Conservation (phyloP, 2,888 invertebrate species). For the Aethes cnicana region DNA sequence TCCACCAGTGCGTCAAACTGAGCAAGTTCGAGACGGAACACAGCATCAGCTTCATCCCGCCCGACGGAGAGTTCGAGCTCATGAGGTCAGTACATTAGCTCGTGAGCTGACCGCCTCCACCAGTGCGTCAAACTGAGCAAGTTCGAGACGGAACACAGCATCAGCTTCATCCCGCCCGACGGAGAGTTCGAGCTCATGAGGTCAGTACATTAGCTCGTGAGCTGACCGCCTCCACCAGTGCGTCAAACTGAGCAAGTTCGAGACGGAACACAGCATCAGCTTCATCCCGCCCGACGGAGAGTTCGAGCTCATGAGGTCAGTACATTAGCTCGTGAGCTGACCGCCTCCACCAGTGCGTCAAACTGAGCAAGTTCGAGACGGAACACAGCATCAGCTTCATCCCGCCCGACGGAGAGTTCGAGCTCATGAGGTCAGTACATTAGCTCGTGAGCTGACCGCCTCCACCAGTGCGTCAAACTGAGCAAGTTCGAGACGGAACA, state of each 20-base stretch:
- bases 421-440: too few relatives aligned
- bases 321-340: too few relatives aligned
- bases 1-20: constrained; percentile 99
- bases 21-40: constrained; percentile 99
- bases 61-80: constrained; percentile 99
- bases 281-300: constrained; percentile 99
- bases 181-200: constrained; percentile 99
- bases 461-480: too few relatives aligned
- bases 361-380: too few relatives aligned
- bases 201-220: too few relatives aligned
- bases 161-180: constrained; percentile 99
- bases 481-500: too few relatives aligned
- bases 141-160: constrained; percentile 99
- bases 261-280: constrained; percentile 99
- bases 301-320: constrained; percentile 98
- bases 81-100: constrained; percentile 95
- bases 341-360: too few relatives aligned
- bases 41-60: constrained; percentile 99
- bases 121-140: constrained; percentile 99
- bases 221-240: constrained; percentile 99
- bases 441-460: too few relatives aligned
- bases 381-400: too few relatives aligned
- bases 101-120: constrained; percentile 99
- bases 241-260: constrained; percentile 99
- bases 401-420: too few relatives aligned